Conservation (phyloP, 1,140 invertebrate species). For the Drosophila simulans region DNA sequence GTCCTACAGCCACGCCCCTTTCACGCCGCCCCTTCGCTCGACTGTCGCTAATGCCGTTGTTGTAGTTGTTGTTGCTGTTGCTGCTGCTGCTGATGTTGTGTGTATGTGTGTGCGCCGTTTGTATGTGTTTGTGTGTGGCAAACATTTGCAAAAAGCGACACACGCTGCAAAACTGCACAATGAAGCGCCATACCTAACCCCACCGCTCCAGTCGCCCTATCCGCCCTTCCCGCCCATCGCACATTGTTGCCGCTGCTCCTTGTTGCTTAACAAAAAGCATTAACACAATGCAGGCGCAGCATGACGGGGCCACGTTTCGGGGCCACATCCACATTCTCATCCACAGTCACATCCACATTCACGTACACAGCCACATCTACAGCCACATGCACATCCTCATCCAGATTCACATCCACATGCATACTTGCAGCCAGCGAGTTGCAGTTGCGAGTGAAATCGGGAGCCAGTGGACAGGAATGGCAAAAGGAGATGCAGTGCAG, state of each 20-base stretch:
- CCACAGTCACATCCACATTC: conserved; percentile 19
- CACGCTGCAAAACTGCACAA: conserved; percentile 80
- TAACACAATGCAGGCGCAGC: conserved; percentile 81
- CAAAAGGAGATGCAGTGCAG: conserved; percentile 16
- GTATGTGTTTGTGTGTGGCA: conserved; percentile 60
- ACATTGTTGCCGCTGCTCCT: conserved; percentile 47
- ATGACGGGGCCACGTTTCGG: conserved; percentile 68
- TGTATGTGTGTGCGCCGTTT: conserved; percentile 12
- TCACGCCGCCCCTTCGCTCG: background rate
- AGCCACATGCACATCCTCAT: conserved; percentile 10
- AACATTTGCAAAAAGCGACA: conserved; percentile 81
- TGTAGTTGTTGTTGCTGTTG: conserved; percentile 53
- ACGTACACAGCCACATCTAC: conserved; percentile 10
- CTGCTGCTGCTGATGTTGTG: conserved; percentile 18
- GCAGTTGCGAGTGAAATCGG: conserved; percentile 38
- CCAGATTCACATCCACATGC: conserved; percentile 21
- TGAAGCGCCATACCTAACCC: conserved; percentile 41
- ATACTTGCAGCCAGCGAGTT: conserved; percentile 10
- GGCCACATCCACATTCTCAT: conserved; percentile 47
- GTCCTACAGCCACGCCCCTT: conserved; percentile 1
- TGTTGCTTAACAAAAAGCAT: conserved; percentile 81
- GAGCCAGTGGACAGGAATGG: conserved; percentile 23
- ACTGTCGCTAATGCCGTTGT: conserved; percentile 25
- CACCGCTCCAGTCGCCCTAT: background rate
- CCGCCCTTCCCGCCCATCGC: conserved; percentile 11